Evolutionary conservation across 2,888 invertebrate species (phyloP), one percentile per base, ranked within the genome.

Genomic region (Clanis bilineata): DNA sequence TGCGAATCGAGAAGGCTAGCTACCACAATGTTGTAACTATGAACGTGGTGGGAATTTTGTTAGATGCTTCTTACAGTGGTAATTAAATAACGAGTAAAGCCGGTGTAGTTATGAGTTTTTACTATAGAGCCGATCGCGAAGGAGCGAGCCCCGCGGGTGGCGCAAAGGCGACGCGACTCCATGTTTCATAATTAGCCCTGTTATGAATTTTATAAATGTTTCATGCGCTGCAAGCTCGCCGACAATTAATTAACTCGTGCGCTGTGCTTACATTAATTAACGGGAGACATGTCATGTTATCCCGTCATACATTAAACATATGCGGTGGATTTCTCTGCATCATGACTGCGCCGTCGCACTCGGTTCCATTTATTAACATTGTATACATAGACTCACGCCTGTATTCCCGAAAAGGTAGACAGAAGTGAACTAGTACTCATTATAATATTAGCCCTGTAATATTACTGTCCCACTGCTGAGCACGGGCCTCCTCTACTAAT

Each of bases 191-290:
- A 88, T 87, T 88, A 89, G 86, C 80, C 75, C 77, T 84, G 90
- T 90, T 91, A 91, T 91, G 90, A 90, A 88, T 88, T 89, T 82
- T 85, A 91, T 91, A 88, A 90, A 90, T 91, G 86, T 89, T 90
- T 90, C 88, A 90, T 90, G 87, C 79, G 72, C 79, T 80, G 73
- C 82, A 78, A 79, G 78, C 81, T 79, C 82, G 83, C 80, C 85
- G 84, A 85, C 90, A 90, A 85, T 90, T 89, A 90, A 90, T 90
- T 89, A 90, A 83, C 85, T 85, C 82, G 77, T 79, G 83, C 79
- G 80, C 86, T 80, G 75, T 78, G 88, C 85, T 90, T 90, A 87
- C 83, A 88, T 90, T 90, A 87, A 90, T 89, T 90, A 90, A 78
- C 76, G 68, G 67, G 77, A 75, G 76, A 82, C 85, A 83, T 85